Percentiles rank a stretch among this genome's conserved stretches.
Evolutionary conservation across 53 echinoderm and acorn worm genomes (phyloP).

Genomic region (Patiria pectinifera): DNA sequence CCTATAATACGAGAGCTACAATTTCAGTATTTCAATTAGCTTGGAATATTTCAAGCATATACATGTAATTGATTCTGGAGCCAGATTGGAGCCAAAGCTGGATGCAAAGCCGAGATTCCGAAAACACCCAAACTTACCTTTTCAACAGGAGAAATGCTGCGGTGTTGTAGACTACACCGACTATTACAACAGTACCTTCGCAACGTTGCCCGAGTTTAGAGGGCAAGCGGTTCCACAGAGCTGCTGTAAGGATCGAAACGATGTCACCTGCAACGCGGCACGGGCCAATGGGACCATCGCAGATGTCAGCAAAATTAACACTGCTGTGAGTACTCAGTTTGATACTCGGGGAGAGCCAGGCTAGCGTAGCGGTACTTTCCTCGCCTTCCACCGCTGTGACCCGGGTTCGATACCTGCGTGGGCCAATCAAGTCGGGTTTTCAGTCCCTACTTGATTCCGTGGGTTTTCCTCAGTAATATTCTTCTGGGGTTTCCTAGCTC

Average conservation of each 20-base stretch:
- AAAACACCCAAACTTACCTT: not conserved
- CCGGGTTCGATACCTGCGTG: too few relatives aligned
- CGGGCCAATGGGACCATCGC: not conserved
- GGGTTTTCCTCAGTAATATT: too few relatives aligned
- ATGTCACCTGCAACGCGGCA: not conserved
- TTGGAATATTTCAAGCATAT: too few relatives aligned
- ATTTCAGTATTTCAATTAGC: too few relatives aligned
- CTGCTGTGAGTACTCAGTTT: not conserved
- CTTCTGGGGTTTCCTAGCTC: too few relatives aligned
- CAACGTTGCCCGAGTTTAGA: not conserved
- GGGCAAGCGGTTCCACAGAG: conserved; percentile 13
- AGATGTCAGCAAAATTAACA: not conserved
- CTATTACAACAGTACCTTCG: conserved; percentile 17
- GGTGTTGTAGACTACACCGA: conserved; percentile 29
- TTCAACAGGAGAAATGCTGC: conserved; percentile 40
- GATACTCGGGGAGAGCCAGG: not conserved
- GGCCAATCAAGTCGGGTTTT: too few relatives aligned
- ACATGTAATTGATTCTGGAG: too few relatives aligned
- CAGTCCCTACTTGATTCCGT: too few relatives aligned
- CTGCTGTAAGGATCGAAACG: conserved; percentile 26
- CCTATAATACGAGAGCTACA: too few relatives aligned
- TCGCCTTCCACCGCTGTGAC: too few relatives aligned
- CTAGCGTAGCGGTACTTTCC: too few relatives aligned
- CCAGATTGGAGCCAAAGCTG: too few relatives aligned
- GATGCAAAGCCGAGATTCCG: not conserved